Evolutionary conservation across 2,113 vertebrate species (phyloP).

Genomic region (Pygoscelis adeliae): DNA sequence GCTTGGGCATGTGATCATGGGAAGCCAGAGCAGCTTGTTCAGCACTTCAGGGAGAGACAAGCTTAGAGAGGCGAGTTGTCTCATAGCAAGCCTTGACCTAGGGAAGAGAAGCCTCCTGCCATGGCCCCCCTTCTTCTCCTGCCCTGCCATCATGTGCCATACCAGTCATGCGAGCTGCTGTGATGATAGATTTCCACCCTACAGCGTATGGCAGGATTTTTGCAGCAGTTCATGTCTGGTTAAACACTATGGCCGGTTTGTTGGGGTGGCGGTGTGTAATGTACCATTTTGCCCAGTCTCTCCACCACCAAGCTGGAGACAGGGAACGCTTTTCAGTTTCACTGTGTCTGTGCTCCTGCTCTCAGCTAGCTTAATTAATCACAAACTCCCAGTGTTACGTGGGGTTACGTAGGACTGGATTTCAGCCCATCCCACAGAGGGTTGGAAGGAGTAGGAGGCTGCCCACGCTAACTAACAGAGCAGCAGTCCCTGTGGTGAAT

Average conservation of each 20-base stretch:
- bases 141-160: not conserved
- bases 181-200: not conserved
- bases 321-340: not conserved
- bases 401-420: not conserved
- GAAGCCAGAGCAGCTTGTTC: not conserved
- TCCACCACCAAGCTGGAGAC: not conserved
- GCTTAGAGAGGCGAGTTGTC: not conserved
- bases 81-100: not conserved
- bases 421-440: not conserved
- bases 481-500: fast-evolving
- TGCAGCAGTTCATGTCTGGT: not conserved
- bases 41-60: not conserved
- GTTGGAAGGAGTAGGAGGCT: not conserved
- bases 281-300: not conserved
- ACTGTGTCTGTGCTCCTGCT: not conserved
- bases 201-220: not conserved
- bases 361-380: not conserved
- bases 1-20: not conserved
- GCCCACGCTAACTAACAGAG: not conserved
- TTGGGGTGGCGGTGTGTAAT: not conserved
- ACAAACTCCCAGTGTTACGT: not conserved
- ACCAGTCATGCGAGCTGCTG: fast-evolving
- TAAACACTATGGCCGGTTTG: not conserved
- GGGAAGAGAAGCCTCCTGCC: not conserved
- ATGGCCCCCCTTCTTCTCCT: fast-evolving